phyloP scores from a whole-genome alignment of 1,140 invertebrate genomes.

The Lamellibrachia luymesi region DNA sequence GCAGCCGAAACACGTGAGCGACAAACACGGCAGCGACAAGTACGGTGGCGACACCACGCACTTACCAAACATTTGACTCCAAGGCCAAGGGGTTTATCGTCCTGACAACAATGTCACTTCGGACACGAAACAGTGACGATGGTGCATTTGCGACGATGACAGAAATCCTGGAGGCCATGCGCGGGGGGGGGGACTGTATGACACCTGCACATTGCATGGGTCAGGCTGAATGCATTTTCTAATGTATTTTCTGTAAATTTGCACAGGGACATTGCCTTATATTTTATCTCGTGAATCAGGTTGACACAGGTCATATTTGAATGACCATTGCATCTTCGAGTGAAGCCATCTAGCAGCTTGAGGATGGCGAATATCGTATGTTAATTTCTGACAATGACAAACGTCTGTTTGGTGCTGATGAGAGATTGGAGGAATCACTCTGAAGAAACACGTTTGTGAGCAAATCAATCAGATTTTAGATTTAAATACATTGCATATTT shows the following conservation, averaged over 20 bases:
- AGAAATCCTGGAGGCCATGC: conserved; percentile 24
- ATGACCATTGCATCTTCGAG: background rate
- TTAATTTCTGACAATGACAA: background rate
- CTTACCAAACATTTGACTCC: conserved; percentile 54
- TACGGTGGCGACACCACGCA: conserved; percentile 33
- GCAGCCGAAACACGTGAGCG: background rate
- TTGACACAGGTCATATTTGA: background rate
- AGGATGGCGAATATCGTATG: background rate
- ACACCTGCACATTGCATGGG: background rate
- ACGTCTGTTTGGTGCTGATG: background rate
- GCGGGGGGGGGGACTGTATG: background rate
- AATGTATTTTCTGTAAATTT: conserved; percentile 2
- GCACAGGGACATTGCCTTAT: background rate
- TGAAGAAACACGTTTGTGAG: background rate
- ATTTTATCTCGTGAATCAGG: background rate
- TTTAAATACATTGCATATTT: conserved; percentile 2
- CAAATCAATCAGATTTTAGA: background rate
- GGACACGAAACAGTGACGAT: conserved; percentile 18
- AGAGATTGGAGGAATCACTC: background rate
- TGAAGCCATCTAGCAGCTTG: background rate
- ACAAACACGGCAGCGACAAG: background rate
- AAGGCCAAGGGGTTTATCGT: conserved; percentile 54
- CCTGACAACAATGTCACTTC: conserved; percentile 34
- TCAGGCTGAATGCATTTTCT: background rate
- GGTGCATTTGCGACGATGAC: background rate